Conservation (phyloP, 2,797 vertebrate species). For the Moxostoma hubbsi region DNA sequence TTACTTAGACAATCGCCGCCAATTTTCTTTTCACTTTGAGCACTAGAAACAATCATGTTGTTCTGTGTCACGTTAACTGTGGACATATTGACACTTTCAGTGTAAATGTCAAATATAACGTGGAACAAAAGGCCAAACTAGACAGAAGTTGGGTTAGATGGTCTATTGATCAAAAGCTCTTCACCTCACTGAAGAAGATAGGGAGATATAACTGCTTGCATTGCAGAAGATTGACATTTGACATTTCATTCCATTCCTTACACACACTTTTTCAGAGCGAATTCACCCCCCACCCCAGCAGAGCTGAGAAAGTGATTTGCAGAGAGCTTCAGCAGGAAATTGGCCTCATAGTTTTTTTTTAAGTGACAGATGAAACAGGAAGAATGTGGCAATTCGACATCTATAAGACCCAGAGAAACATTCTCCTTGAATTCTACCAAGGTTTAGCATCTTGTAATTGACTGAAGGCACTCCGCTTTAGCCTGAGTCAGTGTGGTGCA, state of each 20-base stretch:
- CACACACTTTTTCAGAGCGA: slow-evolving; percentile 56
- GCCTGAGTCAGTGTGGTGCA: background rate
- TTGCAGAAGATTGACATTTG: slow-evolving; percentile 59
- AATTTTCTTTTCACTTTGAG: too few relatives aligned
- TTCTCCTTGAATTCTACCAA: slow-evolving; percentile 41
- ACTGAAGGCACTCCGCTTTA: slow-evolving; percentile 17
- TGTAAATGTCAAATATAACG: slow-evolving; percentile 19
- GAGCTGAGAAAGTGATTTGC: slow-evolving; percentile 59
- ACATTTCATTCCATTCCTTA: slow-evolving; percentile 53
- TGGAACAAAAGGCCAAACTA: slow-evolving; percentile 24
- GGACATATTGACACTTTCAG: background rate
- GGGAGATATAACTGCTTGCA: background rate
- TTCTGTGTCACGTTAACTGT: too few relatives aligned
- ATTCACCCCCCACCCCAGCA: slow-evolving; percentile 49
- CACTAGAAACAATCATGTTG: too few relatives aligned
- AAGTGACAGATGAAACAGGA: slow-evolving; percentile 51
- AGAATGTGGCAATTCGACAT: slow-evolving; percentile 66
- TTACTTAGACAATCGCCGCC: too few relatives aligned
- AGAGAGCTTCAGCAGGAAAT: slow-evolving; percentile 61
- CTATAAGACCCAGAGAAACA: slow-evolving; percentile 59
- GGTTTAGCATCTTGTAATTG: slow-evolving; percentile 33
- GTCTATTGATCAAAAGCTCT: slow-evolving; percentile 28
- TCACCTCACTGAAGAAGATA: slow-evolving; percentile 11
- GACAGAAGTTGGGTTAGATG: slow-evolving; percentile 5
- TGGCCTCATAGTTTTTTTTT: slow-evolving; percentile 60